Evolutionary conservation across 2,113 vertebrate genomes (phyloP).

Genomic region (Anoura caudifer): DNA sequence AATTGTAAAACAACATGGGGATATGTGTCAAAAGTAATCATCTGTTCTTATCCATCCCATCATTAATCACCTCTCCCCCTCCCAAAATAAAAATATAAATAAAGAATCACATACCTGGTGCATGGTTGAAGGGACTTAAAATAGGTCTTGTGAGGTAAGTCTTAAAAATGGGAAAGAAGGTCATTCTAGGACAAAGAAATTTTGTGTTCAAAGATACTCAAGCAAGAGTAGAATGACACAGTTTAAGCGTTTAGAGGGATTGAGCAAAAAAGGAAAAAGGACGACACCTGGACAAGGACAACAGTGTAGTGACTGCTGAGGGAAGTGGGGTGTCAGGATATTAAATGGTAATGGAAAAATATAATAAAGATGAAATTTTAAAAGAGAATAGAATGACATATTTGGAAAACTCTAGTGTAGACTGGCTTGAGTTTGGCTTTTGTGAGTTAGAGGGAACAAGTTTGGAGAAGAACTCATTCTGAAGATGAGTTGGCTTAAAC

Average conservation of each 20-base stretch:
- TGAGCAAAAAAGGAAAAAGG: too few relatives aligned
- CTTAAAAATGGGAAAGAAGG: background rate
- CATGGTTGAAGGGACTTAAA: background rate
- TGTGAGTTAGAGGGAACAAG: background rate
- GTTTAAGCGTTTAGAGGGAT: too few relatives aligned
- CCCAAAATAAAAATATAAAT: too few relatives aligned
- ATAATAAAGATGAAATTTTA: too few relatives aligned
- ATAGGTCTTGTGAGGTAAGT: background rate
- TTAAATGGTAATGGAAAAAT: too few relatives aligned
- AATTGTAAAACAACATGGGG: constrained; percentile 68
- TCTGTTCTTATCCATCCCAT: constrained; percentile 71
- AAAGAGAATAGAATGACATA: constrained; percentile 10
- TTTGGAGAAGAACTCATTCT: background rate
- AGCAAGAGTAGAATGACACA: constrained; percentile 2
- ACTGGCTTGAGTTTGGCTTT: constrained; percentile 21
- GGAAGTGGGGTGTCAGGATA: too few relatives aligned
- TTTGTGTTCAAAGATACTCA: background rate
- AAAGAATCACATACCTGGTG: background rate
- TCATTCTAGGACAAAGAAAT: constrained; percentile 35
- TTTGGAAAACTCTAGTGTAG: background rate
- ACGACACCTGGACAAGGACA: too few relatives aligned
- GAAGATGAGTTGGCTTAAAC: background rate
- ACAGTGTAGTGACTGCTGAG: too few relatives aligned
- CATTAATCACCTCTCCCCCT: constrained; percentile 58
- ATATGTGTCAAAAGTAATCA: constrained; percentile 73